Base-by-base conservation (phyloP, 2,113 vertebrate genomes). In the Dendropsophus ebraccatus region DNA sequence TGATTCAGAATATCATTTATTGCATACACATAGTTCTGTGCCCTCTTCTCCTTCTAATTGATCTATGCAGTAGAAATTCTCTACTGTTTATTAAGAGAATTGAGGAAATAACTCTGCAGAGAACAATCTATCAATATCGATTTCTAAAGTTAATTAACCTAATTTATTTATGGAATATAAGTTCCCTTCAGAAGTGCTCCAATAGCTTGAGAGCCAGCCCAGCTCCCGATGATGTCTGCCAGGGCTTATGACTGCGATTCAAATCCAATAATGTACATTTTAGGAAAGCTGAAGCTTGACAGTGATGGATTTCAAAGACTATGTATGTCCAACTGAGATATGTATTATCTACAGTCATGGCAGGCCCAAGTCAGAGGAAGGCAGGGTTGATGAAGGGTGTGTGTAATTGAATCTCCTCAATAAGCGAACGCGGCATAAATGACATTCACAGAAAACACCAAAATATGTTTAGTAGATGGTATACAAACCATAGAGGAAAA, bases 51-150 rank as follows among this genome's bases (percentile, higher is more conserved):
- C 56, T 58, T 56, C 75, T 21, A 6, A 21, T 77, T 50, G 16
- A 77, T 77, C 14, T 32, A 77, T 77, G 75, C 16, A 12, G 28
- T 32, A 21, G 75, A 54, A 77, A 77, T 35, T 21, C 76, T 78
- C 52, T 37, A 54, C 28, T 78, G 76, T 78, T 78, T 58, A 78
- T 78, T 56, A 58, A 54, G 50, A 58, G n/a, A 78, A 58, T 56
- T 37, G 52, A 14, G 17, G 7, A 78, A 78, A 58, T 58, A 58
- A 78, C 50, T 56, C 52, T 56, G 50, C 50, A 78, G 52, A 23
- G 76, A 58, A 37, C 76, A 78, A 78, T 78, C 23, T 78, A 78
- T 78, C 76, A 56, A 28, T 78, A 78, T 78, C 54, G 50, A 58
- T 58, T 78, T 23, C 8, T 78, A 78, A 58, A 58, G 32, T 78